Base-by-base conservation (phyloP, 2,113 vertebrate species). In the Nymphicus hollandicus region DNA sequence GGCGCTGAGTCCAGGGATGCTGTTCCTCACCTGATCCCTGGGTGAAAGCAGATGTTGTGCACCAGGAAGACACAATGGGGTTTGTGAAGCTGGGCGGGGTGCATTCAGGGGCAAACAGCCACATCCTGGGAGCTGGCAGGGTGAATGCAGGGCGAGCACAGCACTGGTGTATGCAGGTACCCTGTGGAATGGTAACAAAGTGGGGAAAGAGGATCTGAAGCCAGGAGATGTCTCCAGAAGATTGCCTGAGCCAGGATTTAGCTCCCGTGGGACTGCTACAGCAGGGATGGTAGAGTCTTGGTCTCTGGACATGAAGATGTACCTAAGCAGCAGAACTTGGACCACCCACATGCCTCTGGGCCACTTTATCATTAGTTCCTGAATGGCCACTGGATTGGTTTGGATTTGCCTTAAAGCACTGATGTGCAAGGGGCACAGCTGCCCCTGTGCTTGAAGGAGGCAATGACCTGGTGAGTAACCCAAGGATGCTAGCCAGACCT, bases 381-480 rank as follows among this genome's bases (percentile, higher is more conserved):
- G 22, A 58, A 58, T 16, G 33, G 56, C 56, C 20, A 24, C 22
- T 58, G 33, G 55, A 14, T n/a, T n/a, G 31, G 6, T 49, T 84
- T 55, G 35, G 53, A 61, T 68, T 61, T 63, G 25, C 37, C 52
- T 72, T 44, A 18, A 41, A 56, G 29, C 2, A 1, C 23, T 11
- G 11, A 19, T 5, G 24, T 29, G 14, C 56, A 66, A 37, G 19
- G 1, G 16, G 19, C 44, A 37, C 18, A 33, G 65, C n/a, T 46
- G 29, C 12, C 44, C 12, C 1, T 0, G 0, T 11, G 29, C 43
- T 25, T 4, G 5, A 50, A 39, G 35, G 5, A 3, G 19, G 4
- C 52, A 25, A 3, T 4, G 20, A 64, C 13, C 53, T 18, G 23
- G 15, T 1, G 6, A 35, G 31, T 17, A 31, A 25, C 17, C 17